Evolutionary conservation across 2,888 invertebrate genomes (phyloP), one percentile per base, ranked within the genome.

Genomic region (Eristalis pertinax): DNA sequence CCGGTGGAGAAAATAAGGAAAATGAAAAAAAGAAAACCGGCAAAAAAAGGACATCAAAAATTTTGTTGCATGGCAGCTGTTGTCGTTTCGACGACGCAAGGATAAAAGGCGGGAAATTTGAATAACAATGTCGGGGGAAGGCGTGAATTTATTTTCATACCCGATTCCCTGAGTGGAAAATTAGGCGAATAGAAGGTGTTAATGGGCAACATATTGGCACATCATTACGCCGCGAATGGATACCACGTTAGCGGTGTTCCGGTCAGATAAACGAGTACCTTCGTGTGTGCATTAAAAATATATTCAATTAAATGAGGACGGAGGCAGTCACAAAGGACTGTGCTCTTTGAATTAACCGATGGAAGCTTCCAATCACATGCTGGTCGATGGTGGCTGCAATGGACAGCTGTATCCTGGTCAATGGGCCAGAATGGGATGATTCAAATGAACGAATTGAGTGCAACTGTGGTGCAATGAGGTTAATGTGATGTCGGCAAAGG

Each of bases 321-420:
- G 64, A 43, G 32, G 35, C 19, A 29, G 22, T 65, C 38, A 50
- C 67, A 73, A 67, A 80, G 73, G 60, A 38, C 3, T 32, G 13
- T 4, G 11, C 22, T 24, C 67, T 73, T 68, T 35, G 56, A 58
- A 56, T 73, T 72, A 73, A 65, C 73, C 64, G 60, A 68, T 74
- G 38, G 50, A 82, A 82, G n/a, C 2, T 69, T 77, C 22, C 75
- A 50, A 65, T 63, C 35, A 32, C 19, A 67, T 68, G 32, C 50
- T 56, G 19, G 38, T 13, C 38, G 38, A 38, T 38, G 38, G 35
- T 64, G 26, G 26, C 63, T 81, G 82, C 10, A 43, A 58, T 58
- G 73, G 85, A 68, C 10, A 22, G 43, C 26, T 62, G 29, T 26
- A 67, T 15, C 4, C 29, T 84, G 74, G 62, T 65, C 74, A 84